These are phyloP conservation scores for Actinia equina DNA, from an alignment of 64 coral and sea anemone genomes.

Conservation along the genomic window DNA sequence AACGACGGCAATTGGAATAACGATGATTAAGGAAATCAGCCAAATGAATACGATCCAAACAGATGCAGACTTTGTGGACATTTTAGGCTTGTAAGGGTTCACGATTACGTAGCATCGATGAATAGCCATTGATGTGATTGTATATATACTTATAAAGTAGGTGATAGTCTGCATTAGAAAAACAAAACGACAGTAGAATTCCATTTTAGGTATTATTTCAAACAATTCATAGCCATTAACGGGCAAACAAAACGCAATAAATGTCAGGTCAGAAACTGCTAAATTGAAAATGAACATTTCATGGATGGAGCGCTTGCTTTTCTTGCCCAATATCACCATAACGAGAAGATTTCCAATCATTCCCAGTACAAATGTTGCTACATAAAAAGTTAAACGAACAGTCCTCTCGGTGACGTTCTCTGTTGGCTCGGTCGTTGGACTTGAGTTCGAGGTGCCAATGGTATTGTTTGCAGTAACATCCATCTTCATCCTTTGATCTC, in stretches of 20 bases:
- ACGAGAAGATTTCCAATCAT: conserved; percentile 51
- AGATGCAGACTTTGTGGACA: background rate
- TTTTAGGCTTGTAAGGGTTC: conserved; percentile 63
- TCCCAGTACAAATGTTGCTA: conserved; percentile 12
- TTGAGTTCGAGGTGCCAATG: background rate
- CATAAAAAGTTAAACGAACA: conserved; percentile 17
- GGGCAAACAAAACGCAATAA: conserved; percentile 13
- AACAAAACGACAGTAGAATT: conserved; percentile 29
- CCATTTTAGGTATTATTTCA: background rate
- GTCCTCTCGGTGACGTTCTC: background rate
- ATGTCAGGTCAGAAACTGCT: conserved; percentile 49
- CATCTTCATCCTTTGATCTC: background rate
- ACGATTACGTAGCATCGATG: conserved; percentile 57
- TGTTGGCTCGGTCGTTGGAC: background rate
- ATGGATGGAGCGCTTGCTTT: conserved; percentile 32
- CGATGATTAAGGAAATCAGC: conserved; percentile 29
- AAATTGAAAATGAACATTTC: conserved; percentile 72
- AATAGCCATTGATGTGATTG: conserved; percentile 65
- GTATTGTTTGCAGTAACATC: background rate
- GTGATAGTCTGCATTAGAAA: conserved; percentile 28
- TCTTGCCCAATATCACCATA: conserved; percentile 41
- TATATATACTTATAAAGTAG: conserved; percentile 50
- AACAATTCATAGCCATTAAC: conserved; percentile 3
- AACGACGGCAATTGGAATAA: conserved; percentile 35
- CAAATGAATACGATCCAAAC: conserved; percentile 37